A percentile compares a stretch with the other conserved stretches of the same genome.
These are phyloP conservation scores for Mixornis gularis DNA, from an alignment of 2,113 vertebrate genomes.

Conservation along the genomic window DNA sequence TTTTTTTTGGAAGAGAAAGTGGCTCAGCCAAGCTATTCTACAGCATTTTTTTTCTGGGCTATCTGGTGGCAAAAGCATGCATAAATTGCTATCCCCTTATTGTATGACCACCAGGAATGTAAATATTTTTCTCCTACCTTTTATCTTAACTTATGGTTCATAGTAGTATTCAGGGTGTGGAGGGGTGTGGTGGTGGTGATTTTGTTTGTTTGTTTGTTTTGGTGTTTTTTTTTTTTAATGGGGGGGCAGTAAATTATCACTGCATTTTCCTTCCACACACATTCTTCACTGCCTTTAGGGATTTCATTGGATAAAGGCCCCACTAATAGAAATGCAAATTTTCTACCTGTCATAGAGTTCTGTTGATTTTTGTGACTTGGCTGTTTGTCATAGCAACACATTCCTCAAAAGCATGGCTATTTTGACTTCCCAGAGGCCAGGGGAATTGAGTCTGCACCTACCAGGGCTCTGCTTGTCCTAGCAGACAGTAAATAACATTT, in stretches of 20 bases:
- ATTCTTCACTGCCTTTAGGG: slow-evolving; percentile 61
- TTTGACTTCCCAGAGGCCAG: background rate
- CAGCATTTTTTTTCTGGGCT: background rate
- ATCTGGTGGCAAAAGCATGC: background rate
- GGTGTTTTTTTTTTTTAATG: background rate
- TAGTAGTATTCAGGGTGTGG: background rate
- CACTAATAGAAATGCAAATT: slow-evolving; percentile 73
- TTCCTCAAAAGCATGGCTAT: background rate
- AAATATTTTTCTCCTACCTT: background rate
- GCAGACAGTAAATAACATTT: background rate
- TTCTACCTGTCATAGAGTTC: slow-evolving; percentile 59
- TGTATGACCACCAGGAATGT: background rate
- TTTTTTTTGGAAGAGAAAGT: background rate
- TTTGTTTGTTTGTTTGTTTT: background rate
- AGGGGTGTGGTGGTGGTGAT: background rate
- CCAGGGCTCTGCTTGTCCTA: background rate
- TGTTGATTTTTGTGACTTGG: background rate
- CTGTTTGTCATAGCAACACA: slow-evolving; percentile 32
- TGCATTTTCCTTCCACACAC: background rate
- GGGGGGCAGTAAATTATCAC: background rate
- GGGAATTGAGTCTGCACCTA: background rate
- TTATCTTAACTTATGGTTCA: slow-evolving; percentile 40
- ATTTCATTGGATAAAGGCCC: slow-evolving; percentile 61
- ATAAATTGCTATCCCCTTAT: background rate
- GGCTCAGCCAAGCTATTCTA: background rate